Conservation (phyloP, 2,113 vertebrate species). For the Pardalotus punctatus region DNA sequence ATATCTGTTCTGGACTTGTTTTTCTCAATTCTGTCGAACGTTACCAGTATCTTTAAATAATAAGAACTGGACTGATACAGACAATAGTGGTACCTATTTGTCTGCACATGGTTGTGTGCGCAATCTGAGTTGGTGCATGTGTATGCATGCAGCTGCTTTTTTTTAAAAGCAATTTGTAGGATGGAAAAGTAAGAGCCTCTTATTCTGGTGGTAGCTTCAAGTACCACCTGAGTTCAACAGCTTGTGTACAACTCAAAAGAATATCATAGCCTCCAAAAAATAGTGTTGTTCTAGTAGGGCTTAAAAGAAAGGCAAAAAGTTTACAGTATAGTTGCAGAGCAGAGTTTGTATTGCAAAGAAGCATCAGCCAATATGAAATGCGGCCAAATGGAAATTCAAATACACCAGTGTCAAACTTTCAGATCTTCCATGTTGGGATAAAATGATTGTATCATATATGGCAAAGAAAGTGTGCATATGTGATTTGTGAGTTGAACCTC, state of each 20-base stretch:
- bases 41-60: neutral
- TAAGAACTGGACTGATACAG: neutral
- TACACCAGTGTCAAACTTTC: neutral
- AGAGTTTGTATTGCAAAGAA: neutral
- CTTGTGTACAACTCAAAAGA: neutral
- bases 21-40: neutral
- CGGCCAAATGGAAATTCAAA: slow-evolving; percentile 20
- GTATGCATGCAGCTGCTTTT: fast-evolving
- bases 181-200: neutral
- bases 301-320: neutral
- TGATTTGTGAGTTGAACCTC: neutral
- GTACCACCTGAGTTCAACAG: neutral
- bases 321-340: neutral
- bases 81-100: neutral
- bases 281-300: neutral
- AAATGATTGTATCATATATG: neutral
- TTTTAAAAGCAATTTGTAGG: neutral
- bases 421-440: neutral
- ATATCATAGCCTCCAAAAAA: neutral
- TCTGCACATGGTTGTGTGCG: neutral
- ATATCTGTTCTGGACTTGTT: neutral
- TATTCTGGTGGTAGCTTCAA: neutral
- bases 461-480: neutral
- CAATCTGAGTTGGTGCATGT: neutral
- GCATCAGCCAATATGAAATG: neutral